A percentile compares a stretch with the other conserved stretches of the same genome.
Evolutionary conservation across 2,113 vertebrate species (phyloP).

Genomic region (Nestor notabilis): DNA sequence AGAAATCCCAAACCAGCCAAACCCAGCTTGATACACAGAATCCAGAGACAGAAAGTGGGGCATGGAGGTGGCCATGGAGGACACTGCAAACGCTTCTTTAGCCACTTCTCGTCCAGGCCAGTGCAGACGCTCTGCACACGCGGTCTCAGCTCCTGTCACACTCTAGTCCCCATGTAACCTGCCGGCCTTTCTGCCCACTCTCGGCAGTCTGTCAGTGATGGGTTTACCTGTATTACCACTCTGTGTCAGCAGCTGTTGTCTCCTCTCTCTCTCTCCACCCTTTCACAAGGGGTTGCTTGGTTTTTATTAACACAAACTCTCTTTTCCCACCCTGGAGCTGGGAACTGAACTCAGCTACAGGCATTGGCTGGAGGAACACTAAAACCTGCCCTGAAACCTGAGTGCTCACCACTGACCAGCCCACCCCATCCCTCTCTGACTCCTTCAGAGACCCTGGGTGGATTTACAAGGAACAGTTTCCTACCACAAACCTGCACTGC

Average conservation of each 20-base stretch:
- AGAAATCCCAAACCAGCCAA: neutral
- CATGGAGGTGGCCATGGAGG: neutral
- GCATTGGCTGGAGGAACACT: fast-evolving
- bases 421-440: neutral
- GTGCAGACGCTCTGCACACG: fast-evolving
- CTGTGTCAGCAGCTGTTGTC: neutral
- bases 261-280: neutral
- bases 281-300: neutral
- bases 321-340: neutral
- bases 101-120: neutral
- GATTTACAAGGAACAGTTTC: fast-evolving
- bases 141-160: too few relatives aligned
- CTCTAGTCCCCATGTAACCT: neutral
- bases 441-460: neutral
- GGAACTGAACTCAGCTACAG: neutral
- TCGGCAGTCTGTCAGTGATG: neutral
- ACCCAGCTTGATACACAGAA: neutral
- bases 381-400: neutral
- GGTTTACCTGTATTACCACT: neutral
- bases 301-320: neutral
- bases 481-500: neutral
- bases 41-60: neutral
- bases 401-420: fast-evolving
- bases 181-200: neutral
- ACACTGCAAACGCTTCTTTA: neutral